Conservation (phyloP, 2,113 vertebrate species). For the human (Homo sapiens) region GRCh38 chrX:18472501-18473000, state of each 20-base stretch:
- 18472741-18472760: not conserved
- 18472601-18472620: conserved; percentile 37
- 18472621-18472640: conserved; percentile 45
- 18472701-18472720: not conserved
- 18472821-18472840: conserved; percentile 41
- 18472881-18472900: conserved; percentile 2
- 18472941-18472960: conserved; percentile 38
- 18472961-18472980: not conserved
- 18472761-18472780: not conserved
- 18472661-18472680: conserved; percentile 48
- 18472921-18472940: not conserved
- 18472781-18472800: not conserved
- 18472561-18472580: conserved; percentile 45
- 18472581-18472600: conserved; percentile 46
- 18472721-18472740: conserved; percentile 38
- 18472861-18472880: conserved; percentile 46
- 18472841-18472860: conserved; percentile 53
- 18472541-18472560: not conserved
- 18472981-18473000: too few species aligned
- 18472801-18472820: not conserved
- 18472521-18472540: conserved; percentile 29
- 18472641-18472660: not conserved
- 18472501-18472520: not conserved
- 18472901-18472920: conserved; percentile 61
- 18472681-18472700: not conserved